Conservation (phyloP, 2,888 invertebrate genomes). For the Tachina lurida region DNA sequence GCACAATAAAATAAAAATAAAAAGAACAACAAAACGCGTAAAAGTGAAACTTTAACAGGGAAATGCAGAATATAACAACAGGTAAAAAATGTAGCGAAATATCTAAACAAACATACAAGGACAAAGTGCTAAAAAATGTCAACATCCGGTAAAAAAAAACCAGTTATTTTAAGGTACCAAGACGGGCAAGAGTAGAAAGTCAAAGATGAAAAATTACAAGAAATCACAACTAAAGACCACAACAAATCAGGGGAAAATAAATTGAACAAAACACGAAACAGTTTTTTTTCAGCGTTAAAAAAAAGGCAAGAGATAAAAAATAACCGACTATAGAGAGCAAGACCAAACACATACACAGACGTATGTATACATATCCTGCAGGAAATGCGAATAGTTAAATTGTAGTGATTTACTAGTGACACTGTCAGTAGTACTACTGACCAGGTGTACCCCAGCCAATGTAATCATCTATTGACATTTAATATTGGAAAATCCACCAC, state of each 20-base stretch:
- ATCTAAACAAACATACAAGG: conserved; percentile 32
- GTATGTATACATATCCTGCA: no score
- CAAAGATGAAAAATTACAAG: conserved; percentile 29
- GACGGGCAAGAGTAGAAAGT: background rate
- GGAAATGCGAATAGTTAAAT: no score
- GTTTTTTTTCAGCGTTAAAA: conserved; percentile 49
- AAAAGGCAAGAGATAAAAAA: background rate
- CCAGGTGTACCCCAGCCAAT: no score
- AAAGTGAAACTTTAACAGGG: conserved; percentile 28
- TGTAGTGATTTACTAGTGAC: no score
- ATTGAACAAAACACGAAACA: conserved; percentile 59
- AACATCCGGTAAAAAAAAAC: conserved; percentile 33
- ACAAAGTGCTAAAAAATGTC: conserved; percentile 54
- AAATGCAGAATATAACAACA: conserved; percentile 44
- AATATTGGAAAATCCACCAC: no score
- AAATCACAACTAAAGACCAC: conserved; percentile 54
- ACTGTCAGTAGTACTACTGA: no score
- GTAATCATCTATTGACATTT: no score
- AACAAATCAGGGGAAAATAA: conserved; percentile 66
- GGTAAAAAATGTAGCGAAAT: conserved; percentile 38
- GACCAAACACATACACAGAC: background rate
- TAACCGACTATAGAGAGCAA: background rate
- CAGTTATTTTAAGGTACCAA: conserved; percentile 8
- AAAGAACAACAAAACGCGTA: background rate
- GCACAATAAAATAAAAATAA: conserved; percentile 52